phyloP scores from a whole-genome alignment of 1,140 invertebrate genomes.

The Trigoniulus corallinus region DNA sequence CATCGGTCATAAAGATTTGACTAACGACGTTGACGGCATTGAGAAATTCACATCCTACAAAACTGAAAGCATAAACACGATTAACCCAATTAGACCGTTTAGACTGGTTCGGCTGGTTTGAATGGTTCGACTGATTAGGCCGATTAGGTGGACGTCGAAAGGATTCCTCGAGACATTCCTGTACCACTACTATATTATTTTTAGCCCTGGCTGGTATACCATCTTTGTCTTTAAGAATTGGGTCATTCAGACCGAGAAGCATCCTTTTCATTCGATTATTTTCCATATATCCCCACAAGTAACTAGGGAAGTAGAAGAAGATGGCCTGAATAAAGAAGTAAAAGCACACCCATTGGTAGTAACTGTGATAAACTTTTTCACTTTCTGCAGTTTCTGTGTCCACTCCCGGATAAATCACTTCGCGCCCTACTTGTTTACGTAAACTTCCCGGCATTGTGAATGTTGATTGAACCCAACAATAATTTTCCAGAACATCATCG shows the following conservation, averaged over 20 bases:
- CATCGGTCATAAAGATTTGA: conserved; percentile 32
- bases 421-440: conserved; percentile 4
- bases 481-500: conserved; percentile 74
- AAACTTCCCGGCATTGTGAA: conserved; percentile 65
- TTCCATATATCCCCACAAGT: conserved; percentile 45
- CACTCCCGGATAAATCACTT: conserved; percentile 31
- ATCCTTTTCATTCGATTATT: conserved; percentile 18
- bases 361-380: conserved; percentile 76
- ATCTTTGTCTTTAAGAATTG: conserved; percentile 51
- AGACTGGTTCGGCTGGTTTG: background rate
- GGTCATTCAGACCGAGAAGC: conserved; percentile 73
- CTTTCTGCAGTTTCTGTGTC: conserved; percentile 26
- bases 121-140: background rate
- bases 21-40: conserved; percentile 74
- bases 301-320: conserved; percentile 37
- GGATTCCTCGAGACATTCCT: no score
- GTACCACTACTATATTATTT: no score
- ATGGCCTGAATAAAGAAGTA: conserved; percentile 36
- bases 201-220: background rate
- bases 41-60: conserved; percentile 80
- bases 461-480: conserved; percentile 91
- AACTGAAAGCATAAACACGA: conserved; percentile 67
- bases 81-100: conserved; percentile 64
- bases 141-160: no score
- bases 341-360: conserved; percentile 94